These are phyloP conservation scores for Ctenopoma kingsleyae DNA, from an alignment of 2,797 vertebrate genomes.

Conservation along the genomic window DNA sequence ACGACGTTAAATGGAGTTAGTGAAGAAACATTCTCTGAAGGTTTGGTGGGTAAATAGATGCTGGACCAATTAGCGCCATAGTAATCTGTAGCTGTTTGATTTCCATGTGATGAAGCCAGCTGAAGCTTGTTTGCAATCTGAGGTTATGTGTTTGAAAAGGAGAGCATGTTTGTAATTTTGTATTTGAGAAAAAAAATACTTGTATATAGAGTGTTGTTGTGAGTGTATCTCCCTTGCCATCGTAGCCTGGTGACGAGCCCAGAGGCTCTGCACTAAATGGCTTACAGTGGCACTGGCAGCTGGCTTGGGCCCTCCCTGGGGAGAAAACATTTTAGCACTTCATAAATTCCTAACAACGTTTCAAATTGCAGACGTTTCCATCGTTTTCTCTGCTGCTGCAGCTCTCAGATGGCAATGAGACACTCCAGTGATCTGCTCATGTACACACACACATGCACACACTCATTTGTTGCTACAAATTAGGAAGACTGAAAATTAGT, in stretches of 20 bases:
- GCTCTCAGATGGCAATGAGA: constrained; percentile 68
- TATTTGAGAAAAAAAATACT: constrained; percentile 44
- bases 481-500: constrained; percentile 36
- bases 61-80: constrained; percentile 78
- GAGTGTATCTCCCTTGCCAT: constrained; percentile 61
- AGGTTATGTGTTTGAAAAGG: constrained; percentile 7
- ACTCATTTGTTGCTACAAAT: constrained; percentile 40
- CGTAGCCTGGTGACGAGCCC: constrained; percentile 66
- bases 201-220: constrained; percentile 26
- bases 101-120: constrained; percentile 70
- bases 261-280: constrained; percentile 76
- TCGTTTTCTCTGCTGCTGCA: constrained; percentile 86
- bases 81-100: constrained; percentile 80
- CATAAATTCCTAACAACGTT: constrained; percentile 99
- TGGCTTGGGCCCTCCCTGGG: constrained; percentile 90
- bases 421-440: constrained; percentile 57
- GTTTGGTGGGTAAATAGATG: constrained; percentile 51
- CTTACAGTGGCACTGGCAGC: constrained; percentile 88
- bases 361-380: constrained; percentile 93
- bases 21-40: constrained; percentile 48
- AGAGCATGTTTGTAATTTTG: constrained; percentile 23
- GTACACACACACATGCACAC: constrained; percentile 17
- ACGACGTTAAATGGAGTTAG: constrained; percentile 51
- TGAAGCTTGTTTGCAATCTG: constrained; percentile 55
- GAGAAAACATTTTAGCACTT: constrained; percentile 99